A percentile compares a stretch with the other conserved stretches of the same genome.
phyloP scores from a whole-genome alignment of 2,888 invertebrate genomes.

The Alitta virens region DNA sequence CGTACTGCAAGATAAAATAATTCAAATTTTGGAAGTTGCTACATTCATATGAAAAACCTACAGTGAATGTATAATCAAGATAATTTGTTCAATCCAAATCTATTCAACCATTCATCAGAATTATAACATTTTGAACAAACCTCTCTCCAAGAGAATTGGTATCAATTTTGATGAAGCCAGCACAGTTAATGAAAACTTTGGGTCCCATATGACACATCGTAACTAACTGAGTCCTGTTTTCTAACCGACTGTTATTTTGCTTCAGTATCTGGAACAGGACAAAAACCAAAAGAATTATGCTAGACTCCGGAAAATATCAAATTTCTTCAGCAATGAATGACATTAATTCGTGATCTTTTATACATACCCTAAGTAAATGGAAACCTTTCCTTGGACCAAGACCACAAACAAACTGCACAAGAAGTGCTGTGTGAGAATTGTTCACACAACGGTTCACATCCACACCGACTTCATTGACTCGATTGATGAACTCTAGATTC shows the following conservation, averaged over 20 bases:
- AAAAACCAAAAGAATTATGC: no score
- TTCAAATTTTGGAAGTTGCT: no score
- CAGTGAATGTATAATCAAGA: no score
- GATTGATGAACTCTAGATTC: slow-evolving; percentile 83
- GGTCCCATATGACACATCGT: slow-evolving; percentile 96
- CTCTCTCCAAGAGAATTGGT: slow-evolving; percentile 87
- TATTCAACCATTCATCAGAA: neutral
- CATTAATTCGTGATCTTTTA: no score
- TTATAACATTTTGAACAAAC: slow-evolving; percentile 24
- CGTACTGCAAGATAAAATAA: slow-evolving; percentile 60
- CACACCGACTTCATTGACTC: slow-evolving; percentile 96
- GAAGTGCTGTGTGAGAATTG: slow-evolving; percentile 76
- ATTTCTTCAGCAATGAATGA: no score
- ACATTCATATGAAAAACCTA: no score
- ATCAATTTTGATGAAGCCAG: slow-evolving; percentile 98
- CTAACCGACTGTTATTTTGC: slow-evolving; percentile 75
- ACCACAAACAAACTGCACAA: slow-evolving; percentile 96
- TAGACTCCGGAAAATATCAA: no score
- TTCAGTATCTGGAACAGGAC: slow-evolving; percentile 63
- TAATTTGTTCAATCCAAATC: no score
- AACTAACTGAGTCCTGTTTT: slow-evolving; percentile 92
- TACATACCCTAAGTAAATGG: slow-evolving; percentile 54
- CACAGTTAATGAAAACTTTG: slow-evolving; percentile 97
- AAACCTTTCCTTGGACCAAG: slow-evolving; percentile 89
- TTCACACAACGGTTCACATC: slow-evolving; percentile 92